These are phyloP conservation scores for Plestiodon gilberti DNA, from an alignment of 2,113 vertebrate species.

Conservation along the genomic window DNA sequence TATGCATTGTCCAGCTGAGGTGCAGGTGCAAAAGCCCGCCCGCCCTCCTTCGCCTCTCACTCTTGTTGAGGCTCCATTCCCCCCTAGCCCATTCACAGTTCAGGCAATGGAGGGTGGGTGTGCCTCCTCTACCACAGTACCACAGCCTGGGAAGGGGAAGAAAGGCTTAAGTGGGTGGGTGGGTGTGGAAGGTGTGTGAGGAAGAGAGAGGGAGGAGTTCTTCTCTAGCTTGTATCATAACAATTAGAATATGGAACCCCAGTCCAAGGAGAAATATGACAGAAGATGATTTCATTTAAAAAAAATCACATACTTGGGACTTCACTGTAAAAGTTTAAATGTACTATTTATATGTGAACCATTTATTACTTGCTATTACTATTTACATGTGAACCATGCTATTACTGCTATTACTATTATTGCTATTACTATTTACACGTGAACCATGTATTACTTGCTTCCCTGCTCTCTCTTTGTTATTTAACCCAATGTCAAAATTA, in stretches of 20 bases:
- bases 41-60: too few relatives aligned
- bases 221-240: background rate
- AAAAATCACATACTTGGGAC: background rate
- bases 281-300: background rate
- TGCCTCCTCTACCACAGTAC: background rate
- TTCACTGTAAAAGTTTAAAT: background rate
- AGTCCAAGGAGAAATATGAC: background rate
- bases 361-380: too few relatives aligned
- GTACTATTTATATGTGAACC: too few relatives aligned
- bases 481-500: background rate
- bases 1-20: too few relatives aligned
- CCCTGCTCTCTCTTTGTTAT: background rate
- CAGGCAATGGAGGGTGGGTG: background rate
- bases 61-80: too few relatives aligned
- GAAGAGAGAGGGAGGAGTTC: background rate
- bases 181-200: background rate
- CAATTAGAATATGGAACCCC: background rate
- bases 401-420: too few relatives aligned
- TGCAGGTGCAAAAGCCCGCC: too few relatives aligned
- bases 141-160: background rate
- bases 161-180: background rate
- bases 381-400: too few relatives aligned
- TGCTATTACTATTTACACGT: too few relatives aligned
- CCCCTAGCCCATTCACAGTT: too few relatives aligned
- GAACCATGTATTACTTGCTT: too few relatives aligned